A percentile compares a stretch with the other conserved stretches of the same genome.
These are phyloP conservation scores for Naso thynnoides DNA, from an alignment of 2,797 vertebrate species.

Conservation along the genomic window DNA sequence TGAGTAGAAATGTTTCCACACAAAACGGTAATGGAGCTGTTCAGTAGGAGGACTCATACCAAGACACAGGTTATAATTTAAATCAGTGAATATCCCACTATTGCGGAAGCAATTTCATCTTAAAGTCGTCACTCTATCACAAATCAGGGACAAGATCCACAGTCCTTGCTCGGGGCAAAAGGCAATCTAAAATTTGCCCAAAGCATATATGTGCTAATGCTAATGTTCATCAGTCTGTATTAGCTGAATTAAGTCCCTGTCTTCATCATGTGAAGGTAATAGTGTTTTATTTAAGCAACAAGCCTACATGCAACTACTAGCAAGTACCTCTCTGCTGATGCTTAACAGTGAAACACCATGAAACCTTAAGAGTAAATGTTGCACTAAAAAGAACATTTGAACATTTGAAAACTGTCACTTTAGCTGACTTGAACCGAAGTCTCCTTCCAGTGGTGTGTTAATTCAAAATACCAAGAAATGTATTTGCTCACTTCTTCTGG, in stretches of 20 bases:
- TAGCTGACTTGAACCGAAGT: background rate
- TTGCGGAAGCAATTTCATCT: background rate
- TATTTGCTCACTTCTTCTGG: background rate
- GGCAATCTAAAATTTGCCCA: background rate
- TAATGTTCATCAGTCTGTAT: background rate
- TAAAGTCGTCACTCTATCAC: background rate
- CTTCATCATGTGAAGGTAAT: background rate
- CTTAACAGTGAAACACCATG: background rate
- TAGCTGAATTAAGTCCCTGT: background rate
- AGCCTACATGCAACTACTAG: background rate
- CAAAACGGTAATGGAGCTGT: constrained; percentile 9
- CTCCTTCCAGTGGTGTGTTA: background rate
- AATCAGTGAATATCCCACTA: background rate
- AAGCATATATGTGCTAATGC: background rate
- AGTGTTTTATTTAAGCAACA: constrained; percentile 2
- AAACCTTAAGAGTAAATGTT: background rate
- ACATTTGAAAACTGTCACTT: background rate
- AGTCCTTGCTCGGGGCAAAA: background rate
- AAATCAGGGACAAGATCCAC: background rate
- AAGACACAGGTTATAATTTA: background rate
- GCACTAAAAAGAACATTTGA: background rate
- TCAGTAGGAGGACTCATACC: background rate
- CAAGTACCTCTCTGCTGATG: background rate
- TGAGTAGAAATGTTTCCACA: background rate
- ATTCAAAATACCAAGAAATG: background rate